Evolutionary conservation across 1,140 invertebrate species (phyloP).

Genomic region (Sycobia sp.): DNA sequence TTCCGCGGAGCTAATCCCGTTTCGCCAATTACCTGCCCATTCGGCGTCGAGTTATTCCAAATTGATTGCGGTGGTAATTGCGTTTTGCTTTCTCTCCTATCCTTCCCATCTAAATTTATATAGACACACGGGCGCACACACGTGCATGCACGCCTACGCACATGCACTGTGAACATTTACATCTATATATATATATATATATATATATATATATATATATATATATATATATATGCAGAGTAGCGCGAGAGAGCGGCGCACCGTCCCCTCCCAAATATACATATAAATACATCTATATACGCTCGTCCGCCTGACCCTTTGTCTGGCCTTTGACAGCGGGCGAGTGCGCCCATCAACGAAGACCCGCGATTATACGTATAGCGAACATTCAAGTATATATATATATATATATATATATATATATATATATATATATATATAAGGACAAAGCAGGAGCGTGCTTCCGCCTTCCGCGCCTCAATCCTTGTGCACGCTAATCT

Average conservation of each 20-base stretch:
- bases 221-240: neutral
- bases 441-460: slow-evolving; percentile 26
- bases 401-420: no score
- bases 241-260: no score
- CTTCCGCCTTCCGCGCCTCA: slow-evolving; percentile 7
- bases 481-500: slow-evolving; percentile 8
- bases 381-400: no score
- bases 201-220: neutral
- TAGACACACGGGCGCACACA: no score
- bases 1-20: slow-evolving; percentile 42
- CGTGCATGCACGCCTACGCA: no score
- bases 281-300: neutral
- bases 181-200: neutral
- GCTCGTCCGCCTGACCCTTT: slow-evolving; percentile 14
- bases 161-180: slow-evolving; percentile 1
- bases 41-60: slow-evolving; percentile 48
- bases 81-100: slow-evolving; percentile 41
- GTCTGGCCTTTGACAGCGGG: slow-evolving; percentile 24
- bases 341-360: slow-evolving; percentile 24
- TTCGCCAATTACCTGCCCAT: slow-evolving; percentile 46
- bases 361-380: neutral
- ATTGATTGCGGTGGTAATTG: slow-evolving; percentile 51
- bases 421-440: no score
- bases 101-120: no score
- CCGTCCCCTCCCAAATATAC: no score